A percentile compares a stretch with the other conserved stretches of the same genome.
Conservation (phyloP, 2,888 invertebrate species). For the Plebejus argus region DNA sequence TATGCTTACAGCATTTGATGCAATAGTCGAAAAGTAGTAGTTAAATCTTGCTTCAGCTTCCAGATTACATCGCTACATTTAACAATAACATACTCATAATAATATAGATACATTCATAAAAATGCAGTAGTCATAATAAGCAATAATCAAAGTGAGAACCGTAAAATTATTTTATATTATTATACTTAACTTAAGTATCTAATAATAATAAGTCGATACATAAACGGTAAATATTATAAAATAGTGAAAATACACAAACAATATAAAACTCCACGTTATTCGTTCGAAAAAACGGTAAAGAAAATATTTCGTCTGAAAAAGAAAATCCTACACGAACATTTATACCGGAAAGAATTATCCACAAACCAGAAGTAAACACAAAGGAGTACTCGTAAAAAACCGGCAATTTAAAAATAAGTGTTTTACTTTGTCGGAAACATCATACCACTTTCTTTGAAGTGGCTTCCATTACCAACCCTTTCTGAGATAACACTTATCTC, state of each 20-base stretch:
- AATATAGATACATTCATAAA: no score
- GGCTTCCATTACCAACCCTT: constrained; percentile 74
- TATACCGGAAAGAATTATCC: constrained; percentile 45
- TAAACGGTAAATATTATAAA: background rate
- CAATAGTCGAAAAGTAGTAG: background rate
- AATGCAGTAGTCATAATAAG: no score
- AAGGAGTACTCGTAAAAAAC: constrained; percentile 64
- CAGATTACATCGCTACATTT: no score
- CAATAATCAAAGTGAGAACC: no score
- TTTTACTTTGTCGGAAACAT: constrained; percentile 69
- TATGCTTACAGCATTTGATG: background rate
- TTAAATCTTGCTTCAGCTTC: no score
- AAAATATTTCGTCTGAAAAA: constrained; percentile 37
- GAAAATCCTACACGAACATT: constrained; percentile 36
- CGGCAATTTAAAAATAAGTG: constrained; percentile 65
- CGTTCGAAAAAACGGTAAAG: background rate
- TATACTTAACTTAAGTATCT: no score
- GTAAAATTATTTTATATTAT: no score
- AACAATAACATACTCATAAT: no score
- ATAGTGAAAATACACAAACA: background rate
- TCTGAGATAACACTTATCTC: constrained; percentile 46
- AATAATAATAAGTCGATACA: background rate
- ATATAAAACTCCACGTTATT: background rate
- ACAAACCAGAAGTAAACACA: constrained; percentile 48
- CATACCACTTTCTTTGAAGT: constrained; percentile 67